Conservation (phyloP, 2,888 invertebrate genomes). For the Eueremaeus valkanovi region DNA sequence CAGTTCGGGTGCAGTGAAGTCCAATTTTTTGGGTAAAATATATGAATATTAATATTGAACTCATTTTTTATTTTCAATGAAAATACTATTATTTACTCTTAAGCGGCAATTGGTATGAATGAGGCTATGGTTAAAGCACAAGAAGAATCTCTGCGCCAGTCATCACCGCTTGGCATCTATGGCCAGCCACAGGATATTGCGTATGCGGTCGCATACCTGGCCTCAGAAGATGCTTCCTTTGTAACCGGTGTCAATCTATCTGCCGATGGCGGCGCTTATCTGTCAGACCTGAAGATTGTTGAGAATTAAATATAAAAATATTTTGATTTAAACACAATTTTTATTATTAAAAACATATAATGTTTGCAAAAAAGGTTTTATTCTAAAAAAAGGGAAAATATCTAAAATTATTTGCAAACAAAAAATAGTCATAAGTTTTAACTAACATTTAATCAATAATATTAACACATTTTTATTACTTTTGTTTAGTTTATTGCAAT, state of each 20-base stretch:
- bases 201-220: not conserved
- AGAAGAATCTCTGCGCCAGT: conserved; percentile 22
- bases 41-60: not conserved
- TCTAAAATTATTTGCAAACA: no score
- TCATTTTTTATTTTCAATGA: no score
- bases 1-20: conserved; percentile 33
- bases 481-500: no score
- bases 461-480: no score
- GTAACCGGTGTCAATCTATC: conserved; percentile 21
- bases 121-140: conserved; percentile 11
- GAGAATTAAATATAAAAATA: not conserved
- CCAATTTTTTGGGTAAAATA: conserved; percentile 10
- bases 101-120: conserved; percentile 19
- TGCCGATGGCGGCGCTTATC: conserved; percentile 24
- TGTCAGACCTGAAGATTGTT: not conserved
- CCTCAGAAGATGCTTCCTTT: conserved; percentile 25
- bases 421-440: no score
- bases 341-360: no score
- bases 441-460: no score
- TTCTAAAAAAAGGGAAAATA: no score
- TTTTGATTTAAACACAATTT: no score
- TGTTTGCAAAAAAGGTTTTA: no score
- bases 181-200: conserved; percentile 34
- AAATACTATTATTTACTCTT: not conserved
- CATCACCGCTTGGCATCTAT: conserved; percentile 21